Evolutionary conservation across 2,888 invertebrate genomes (phyloP).

Genomic region (Reticulitermes lucifugus): DNA sequence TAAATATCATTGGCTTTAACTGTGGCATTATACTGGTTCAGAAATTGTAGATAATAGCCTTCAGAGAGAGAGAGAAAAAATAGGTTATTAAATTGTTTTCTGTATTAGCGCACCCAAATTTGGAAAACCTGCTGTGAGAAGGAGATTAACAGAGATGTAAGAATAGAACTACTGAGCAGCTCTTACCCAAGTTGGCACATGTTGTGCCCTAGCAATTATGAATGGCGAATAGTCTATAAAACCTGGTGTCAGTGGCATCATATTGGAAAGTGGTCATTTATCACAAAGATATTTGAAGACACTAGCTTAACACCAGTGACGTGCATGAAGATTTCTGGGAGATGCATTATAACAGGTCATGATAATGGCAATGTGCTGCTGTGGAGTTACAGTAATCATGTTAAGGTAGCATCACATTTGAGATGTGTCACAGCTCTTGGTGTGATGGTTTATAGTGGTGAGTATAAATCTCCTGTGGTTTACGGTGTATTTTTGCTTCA

Average conservation of each 20-base stretch:
- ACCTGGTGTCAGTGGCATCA: not conserved
- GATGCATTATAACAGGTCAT: not conserved
- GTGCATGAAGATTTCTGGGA: not conserved
- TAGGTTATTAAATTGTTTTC: not conserved
- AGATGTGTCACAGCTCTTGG: not conserved
- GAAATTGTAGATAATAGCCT: no score
- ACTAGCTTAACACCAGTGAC: not conserved
- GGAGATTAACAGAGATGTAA: not conserved
- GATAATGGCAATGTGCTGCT: not conserved
- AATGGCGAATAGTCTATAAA: not conserved
- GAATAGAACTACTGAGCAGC: not conserved
- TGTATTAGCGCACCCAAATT: not conserved
- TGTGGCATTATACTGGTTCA: no score
- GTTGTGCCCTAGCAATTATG: not conserved
- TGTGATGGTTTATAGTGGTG: not conserved
- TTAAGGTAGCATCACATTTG: not conserved
- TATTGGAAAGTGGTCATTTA: not conserved
- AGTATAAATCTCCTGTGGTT: not conserved
- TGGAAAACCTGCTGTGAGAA: conserved; percentile 5
- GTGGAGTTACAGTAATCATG: not conserved
- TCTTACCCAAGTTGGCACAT: not conserved
- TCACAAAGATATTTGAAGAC: not conserved
- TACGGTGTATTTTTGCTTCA: no score
- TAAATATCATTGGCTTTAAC: no score
- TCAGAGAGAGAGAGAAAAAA: no score